A percentile compares a stretch with the other conserved stretches of the same genome.
Evolutionary conservation across 1,140 invertebrate species (phyloP).

Genomic region (Penaeus vannamei): DNA sequence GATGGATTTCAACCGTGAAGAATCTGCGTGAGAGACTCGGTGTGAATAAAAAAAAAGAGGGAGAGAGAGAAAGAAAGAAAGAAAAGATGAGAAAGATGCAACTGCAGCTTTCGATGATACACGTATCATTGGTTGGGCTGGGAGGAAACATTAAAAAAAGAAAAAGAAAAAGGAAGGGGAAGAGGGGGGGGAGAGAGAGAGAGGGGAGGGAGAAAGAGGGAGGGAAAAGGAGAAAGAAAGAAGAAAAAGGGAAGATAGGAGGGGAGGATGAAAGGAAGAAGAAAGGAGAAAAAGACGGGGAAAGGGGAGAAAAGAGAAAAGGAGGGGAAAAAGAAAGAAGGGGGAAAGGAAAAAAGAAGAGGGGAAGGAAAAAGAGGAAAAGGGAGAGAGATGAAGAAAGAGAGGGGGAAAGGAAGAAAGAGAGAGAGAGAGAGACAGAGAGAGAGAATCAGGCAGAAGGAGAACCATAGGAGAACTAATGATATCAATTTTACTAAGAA

Average conservation of each 20-base stretch:
- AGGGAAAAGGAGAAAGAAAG: background rate
- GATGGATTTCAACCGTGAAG: too few species aligned
- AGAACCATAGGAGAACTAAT: background rate
- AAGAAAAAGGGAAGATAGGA: background rate
- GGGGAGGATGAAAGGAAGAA: background rate
- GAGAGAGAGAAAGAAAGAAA: background rate
- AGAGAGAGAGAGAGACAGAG: constrained; percentile 6
- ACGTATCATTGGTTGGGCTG: too few species aligned
- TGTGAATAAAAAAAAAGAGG: too few species aligned
- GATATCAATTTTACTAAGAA: background rate
- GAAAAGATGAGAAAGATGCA: background rate
- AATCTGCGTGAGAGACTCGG: too few species aligned
- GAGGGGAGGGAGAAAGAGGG: constrained; percentile 2
- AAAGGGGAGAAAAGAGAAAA: constrained; percentile 13
- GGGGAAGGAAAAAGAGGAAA: constrained; percentile 12
- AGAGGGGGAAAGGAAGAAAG: constrained; percentile 12
- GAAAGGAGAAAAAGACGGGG: constrained; percentile 3
- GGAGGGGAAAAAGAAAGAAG: too few species aligned
- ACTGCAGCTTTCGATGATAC: too few species aligned
- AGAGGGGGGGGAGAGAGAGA: constrained; percentile 10
- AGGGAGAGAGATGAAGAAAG: constrained; percentile 4
- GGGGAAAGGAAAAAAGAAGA: too few species aligned
- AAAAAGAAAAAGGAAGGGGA: background rate
- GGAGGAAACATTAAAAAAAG: background rate
- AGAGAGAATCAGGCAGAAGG: background rate